These are phyloP conservation scores for Etheostoma nigrum DNA, from an alignment of 2,797 vertebrate species.

Conservation along the genomic window DNA sequence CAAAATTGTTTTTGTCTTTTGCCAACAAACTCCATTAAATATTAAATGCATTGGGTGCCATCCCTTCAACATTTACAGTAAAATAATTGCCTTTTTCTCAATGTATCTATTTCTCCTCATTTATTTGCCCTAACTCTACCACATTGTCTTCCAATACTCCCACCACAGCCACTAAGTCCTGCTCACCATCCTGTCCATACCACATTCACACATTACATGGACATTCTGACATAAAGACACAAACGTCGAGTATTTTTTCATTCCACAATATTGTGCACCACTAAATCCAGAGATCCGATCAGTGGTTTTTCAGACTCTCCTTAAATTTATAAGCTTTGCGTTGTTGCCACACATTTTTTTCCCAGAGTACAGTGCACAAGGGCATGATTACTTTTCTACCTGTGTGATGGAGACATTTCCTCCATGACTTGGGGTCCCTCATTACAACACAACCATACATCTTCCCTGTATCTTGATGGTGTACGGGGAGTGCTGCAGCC, in stretches of 20 bases:
- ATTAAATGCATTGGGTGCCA: neutral
- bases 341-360: slow-evolving; percentile 68
- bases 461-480: slow-evolving; percentile 75
- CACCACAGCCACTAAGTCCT: neutral
- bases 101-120: neutral
- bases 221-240: slow-evolving; percentile 24
- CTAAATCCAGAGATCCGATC: slow-evolving; percentile 46
- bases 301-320: slow-evolving; percentile 44
- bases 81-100: neutral
- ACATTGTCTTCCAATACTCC: neutral
- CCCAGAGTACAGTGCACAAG: slow-evolving; percentile 62
- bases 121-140: neutral
- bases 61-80: accelerated
- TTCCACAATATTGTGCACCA: neutral
- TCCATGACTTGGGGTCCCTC: slow-evolving; percentile 77
- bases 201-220: neutral
- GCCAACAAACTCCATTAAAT: neutral
- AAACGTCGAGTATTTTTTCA: slow-evolving; percentile 27
- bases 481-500: slow-evolving; percentile 66
- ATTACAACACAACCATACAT: slow-evolving; percentile 83
- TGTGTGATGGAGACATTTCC: slow-evolving; percentile 82
- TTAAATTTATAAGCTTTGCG: slow-evolving; percentile 67
- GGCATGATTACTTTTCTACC: slow-evolving; percentile 78
- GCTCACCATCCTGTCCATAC: neutral
- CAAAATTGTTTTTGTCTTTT: neutral